A percentile compares a stretch with the other conserved stretches of the same genome.
phyloP scores from a whole-genome alignment of 2,888 invertebrate genomes.

The Thymelicus sylvestris region DNA sequence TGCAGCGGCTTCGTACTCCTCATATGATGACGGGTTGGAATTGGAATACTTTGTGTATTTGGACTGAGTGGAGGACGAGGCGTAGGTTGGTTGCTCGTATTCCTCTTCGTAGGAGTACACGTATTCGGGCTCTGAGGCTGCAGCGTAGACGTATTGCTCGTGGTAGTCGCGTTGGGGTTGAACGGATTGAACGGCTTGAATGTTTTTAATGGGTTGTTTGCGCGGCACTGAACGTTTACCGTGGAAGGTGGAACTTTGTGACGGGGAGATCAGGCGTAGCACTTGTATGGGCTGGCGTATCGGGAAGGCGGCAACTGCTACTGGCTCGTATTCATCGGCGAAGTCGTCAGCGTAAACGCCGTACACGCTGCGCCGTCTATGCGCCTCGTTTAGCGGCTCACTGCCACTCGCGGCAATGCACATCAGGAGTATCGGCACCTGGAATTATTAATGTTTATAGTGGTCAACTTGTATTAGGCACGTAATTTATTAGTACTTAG shows the following conservation, averaged over 20 bases:
- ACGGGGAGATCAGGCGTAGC: slow-evolving; percentile 58
- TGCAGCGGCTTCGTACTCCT: slow-evolving; percentile 46
- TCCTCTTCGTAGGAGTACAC: slow-evolving; percentile 26
- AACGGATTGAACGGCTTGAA: no score
- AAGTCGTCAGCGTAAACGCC: slow-evolving; percentile 55
- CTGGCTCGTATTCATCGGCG: slow-evolving; percentile 60
- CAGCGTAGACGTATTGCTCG: slow-evolving; percentile 48
- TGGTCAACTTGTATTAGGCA: neutral
- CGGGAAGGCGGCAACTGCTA: slow-evolving; percentile 67
- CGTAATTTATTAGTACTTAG: no score
- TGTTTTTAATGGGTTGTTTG: slow-evolving; percentile 17
- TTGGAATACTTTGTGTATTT: slow-evolving; percentile 44
- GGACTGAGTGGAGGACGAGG: slow-evolving; percentile 41
- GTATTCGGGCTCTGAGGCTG: slow-evolving; percentile 42
- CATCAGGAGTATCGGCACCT: slow-evolving; percentile 55
- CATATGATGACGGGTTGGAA: slow-evolving; percentile 36
- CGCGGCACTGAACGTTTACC: slow-evolving; percentile 44
- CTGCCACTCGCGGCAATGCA: slow-evolving; percentile 46
- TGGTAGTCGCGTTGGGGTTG: slow-evolving; percentile 43
- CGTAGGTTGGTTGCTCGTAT: slow-evolving; percentile 42
- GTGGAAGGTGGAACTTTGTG: slow-evolving; percentile 43
- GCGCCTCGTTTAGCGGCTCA: slow-evolving; percentile 50
- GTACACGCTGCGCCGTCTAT: slow-evolving; percentile 54
- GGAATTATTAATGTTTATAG: slow-evolving; percentile 34
- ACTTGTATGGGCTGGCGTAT: slow-evolving; percentile 67